Evolutionary conservation across 1,140 invertebrate species (phyloP).

Genomic region (Papilio dardanus): DNA sequence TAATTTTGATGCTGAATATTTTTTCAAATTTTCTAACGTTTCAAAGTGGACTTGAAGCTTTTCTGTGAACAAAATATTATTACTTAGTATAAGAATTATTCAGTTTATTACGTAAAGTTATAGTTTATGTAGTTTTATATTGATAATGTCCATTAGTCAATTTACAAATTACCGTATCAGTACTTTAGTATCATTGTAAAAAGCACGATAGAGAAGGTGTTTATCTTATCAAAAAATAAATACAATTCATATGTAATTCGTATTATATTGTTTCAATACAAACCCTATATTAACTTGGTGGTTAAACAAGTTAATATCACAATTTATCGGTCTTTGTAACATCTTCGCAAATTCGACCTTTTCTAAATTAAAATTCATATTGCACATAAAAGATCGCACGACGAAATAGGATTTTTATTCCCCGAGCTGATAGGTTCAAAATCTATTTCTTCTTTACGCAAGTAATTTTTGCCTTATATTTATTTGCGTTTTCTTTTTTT

Average conservation of each 20-base stretch:
- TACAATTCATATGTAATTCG: constrained; percentile 4
- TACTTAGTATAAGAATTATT: background rate
- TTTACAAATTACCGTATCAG: background rate
- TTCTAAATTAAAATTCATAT: no score
- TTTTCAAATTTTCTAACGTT: constrained; percentile 76
- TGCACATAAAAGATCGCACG: no score
- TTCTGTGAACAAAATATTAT: constrained; percentile 54
- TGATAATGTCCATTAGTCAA: constrained; percentile 12
- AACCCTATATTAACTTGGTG: background rate
- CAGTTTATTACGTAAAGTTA: background rate
- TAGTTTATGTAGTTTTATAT: background rate
- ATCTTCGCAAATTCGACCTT: no score
- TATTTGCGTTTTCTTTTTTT: no score
- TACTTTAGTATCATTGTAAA: constrained; percentile 4
- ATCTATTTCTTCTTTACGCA: no score
- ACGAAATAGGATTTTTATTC: no score
- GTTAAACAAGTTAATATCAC: no score
- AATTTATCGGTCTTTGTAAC: no score
- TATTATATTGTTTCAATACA: background rate
- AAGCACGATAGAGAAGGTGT: background rate
- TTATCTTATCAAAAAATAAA: constrained; percentile 19
- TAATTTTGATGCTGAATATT: constrained; percentile 77
- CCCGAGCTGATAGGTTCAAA: no score
- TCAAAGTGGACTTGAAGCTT: constrained; percentile 79
- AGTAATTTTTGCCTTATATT: no score